phyloP scores from a whole-genome alignment of 2,113 vertebrate species.

The Caretta caretta region DNA sequence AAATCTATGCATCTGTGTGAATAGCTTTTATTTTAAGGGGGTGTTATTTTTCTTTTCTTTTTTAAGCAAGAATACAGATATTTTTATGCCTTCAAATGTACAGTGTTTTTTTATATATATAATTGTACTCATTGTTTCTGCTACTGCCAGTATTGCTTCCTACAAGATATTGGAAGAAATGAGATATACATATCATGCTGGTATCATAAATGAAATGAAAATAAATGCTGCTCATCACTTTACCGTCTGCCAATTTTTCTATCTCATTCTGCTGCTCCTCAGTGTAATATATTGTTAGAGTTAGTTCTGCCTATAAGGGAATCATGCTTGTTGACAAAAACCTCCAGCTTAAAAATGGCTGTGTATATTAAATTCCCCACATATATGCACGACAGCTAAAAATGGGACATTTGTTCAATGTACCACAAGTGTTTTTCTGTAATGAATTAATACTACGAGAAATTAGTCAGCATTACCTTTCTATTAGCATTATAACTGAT shows the following conservation, averaged over 20 bases:
- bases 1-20: background rate
- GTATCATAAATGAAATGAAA: conserved; percentile 53
- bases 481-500: background rate
- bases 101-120: background rate
- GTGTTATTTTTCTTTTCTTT: conserved; percentile 13
- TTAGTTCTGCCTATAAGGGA: background rate
- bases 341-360: background rate
- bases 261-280: conserved; percentile 24
- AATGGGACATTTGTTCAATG: background rate
- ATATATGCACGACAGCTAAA: background rate
- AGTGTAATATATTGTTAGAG: background rate
- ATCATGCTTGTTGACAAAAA: background rate
- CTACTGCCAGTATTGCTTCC: background rate
- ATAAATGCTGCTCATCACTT: conserved; percentile 66
- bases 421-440: background rate
- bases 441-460: background rate
- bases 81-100: conserved; percentile 12
- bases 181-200: background rate
- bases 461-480: background rate
- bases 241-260: background rate
- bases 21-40: background rate
- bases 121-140: background rate
- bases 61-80: conserved; percentile 16
- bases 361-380: background rate
- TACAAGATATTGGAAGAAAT: background rate